Conservation (phyloP, 1,140 invertebrate species). For the Heliconius nattereri region DNA sequence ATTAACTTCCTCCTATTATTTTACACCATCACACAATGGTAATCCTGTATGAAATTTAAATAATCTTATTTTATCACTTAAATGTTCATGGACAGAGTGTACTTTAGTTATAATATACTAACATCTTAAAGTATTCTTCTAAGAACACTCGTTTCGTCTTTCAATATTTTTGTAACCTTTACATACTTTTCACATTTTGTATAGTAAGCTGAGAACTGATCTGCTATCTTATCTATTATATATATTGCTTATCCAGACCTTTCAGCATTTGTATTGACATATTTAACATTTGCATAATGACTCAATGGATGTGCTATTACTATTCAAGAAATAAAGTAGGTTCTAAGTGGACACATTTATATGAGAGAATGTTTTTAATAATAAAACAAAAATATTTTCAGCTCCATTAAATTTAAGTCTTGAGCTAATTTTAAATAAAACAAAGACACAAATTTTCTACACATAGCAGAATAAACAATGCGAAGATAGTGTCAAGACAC, state of each 20-base stretch:
- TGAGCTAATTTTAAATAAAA: neutral
- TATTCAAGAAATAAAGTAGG: too few relatives aligned
- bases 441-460: neutral
- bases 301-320: neutral
- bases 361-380: too few relatives aligned
- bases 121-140: too few relatives aligned
- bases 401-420: neutral
- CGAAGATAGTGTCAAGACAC: neutral
- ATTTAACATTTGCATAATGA: neutral
- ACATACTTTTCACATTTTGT: neutral
- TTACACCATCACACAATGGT: too few relatives aligned
- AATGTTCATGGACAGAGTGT: too few relatives aligned
- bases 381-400: too few relatives aligned
- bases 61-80: neutral
- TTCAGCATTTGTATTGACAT: neutral
- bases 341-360: too few relatives aligned
- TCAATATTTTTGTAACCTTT: neutral
- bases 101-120: too few relatives aligned
- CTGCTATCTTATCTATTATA: neutral
- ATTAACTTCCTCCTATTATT: too few relatives aligned
- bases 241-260: neutral
- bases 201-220: neutral
- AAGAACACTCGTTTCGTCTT: neutral
- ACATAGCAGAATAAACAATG: neutral
- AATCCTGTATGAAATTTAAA: neutral